phyloP scores from a whole-genome alignment of 2,797 vertebrate genomes.

The Hydrophis major region DNA sequence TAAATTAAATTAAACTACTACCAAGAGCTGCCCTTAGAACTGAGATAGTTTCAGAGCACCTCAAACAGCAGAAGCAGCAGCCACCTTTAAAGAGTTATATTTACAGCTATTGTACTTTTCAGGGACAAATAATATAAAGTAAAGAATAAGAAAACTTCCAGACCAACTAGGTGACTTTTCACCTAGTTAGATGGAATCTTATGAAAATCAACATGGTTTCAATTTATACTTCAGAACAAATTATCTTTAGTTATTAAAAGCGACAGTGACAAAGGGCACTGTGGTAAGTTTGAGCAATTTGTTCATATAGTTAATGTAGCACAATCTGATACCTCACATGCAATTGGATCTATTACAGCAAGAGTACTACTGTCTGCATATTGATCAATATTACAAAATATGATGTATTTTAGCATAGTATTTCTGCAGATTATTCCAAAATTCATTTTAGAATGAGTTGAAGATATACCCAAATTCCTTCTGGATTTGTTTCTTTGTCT shows the following conservation, averaged over 20 bases:
- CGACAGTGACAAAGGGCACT: conserved; percentile 32
- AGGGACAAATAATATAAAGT: not conserved
- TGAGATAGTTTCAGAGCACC: not conserved
- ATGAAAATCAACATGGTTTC: conserved; percentile 5
- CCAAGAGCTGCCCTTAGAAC: not conserved
- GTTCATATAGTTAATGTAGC: conserved; percentile 41
- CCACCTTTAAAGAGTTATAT: not conserved
- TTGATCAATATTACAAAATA: conserved; percentile 44
- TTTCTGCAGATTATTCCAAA: conserved; percentile 36
- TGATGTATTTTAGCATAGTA: conserved; percentile 38
- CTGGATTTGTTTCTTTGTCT: not conserved
- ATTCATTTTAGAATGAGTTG: not conserved
- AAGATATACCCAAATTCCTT: conserved; percentile 3
- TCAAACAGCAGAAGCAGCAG: not conserved
- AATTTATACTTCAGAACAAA: not conserved
- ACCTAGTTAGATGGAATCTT: not conserved
- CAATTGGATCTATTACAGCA: conserved; percentile 48
- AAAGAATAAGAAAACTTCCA: not conserved
- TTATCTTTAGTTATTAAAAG: conserved; percentile 25
- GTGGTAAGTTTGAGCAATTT: conserved; percentile 16
- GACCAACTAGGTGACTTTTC: not conserved
- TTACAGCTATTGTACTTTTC: not conserved
- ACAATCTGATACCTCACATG: conserved; percentile 25
- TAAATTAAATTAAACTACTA: not conserved
- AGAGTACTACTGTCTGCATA: conserved; percentile 25